Base-by-base conservation (phyloP, 1,140 invertebrate genomes). In the Atopsyche davidsoni region DNA sequence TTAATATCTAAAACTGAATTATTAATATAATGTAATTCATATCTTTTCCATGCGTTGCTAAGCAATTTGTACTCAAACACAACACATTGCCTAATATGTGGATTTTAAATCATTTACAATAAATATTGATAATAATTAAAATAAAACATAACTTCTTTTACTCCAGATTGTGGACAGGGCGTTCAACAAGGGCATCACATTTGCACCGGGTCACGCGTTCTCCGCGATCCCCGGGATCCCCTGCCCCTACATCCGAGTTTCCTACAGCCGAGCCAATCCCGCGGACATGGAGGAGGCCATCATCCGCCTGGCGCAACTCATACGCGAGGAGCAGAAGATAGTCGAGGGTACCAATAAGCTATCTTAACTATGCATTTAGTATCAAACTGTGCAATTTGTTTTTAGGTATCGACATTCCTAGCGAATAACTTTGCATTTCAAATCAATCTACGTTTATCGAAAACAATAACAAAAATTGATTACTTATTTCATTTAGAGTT, bases 171-270 rank as follows among this genome's bases (percentile, higher is more conserved):
- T 58, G 10, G 22, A 35, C 21, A 58, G 51, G 21, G 51, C 46
- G 9, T 34, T 66, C 23, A 64, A 65, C 41, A 69, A 68, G 52
- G 73, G 78, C 31, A 73, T 85, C 2, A 74, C 79, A 16, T 73
- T 85, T 49, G 75, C 81, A 2, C 82, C 83, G 4, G 84, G 83
- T n/a, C 77, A 75, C 52, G 78, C 76, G 2, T 85, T 85, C 58
- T 77, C 78, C 71, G 68, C 70, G 3, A 75, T 82, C 62, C 58
- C 74, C 1, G 62, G 62, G 2, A 62, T 69, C 36, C 73, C 79
- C 0, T 83, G 75, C 57, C 77, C 79, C 32, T 84, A 81, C 60
- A 72, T 86, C 51, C 68, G 84, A 51, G 75, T 78, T n/a, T 78
- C 82, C 14, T 87, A 77, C 57, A 77, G 81, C 11, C 70, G 80